phyloP scores from a whole-genome alignment of 92 coral and sea anemone genomes.

The Plumapathes pennacea region DNA sequence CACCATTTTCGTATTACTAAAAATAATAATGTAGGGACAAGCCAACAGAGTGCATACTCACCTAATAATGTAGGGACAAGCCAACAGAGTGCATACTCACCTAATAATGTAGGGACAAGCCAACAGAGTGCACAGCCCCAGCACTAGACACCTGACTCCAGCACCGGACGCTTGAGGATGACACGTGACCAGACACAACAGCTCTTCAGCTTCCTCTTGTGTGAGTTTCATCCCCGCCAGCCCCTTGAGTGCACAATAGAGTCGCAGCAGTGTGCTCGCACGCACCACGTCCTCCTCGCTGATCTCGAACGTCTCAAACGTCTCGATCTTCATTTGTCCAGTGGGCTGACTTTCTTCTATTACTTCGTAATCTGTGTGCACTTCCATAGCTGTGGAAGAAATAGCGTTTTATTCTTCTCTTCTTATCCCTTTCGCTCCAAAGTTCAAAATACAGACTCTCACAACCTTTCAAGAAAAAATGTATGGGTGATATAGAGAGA shows the following conservation, averaged over 20 bases:
- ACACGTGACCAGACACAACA: conserved; percentile 79
- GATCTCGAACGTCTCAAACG: conserved; percentile 62
- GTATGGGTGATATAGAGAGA: too few species aligned
- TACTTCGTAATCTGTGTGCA: conserved; percentile 87
- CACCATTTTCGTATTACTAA: too few species aligned
- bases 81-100: conserved; percentile 43
- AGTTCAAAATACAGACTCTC: too few species aligned
- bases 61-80: conserved; percentile 46
- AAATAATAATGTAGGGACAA: conserved; percentile 27
- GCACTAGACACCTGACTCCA: conserved; percentile 88
- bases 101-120: conserved; percentile 78
- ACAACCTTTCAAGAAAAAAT: too few species aligned
- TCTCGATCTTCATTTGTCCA: conserved; percentile 17
- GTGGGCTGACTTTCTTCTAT: conserved; percentile 61
- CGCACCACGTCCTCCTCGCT: conserved; percentile 79
- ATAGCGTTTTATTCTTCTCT: too few species aligned
- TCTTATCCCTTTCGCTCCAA: too few species aligned
- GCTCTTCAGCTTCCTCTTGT: conserved; percentile 76
- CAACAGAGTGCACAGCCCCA: conserved; percentile 82
- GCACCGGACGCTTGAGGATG: conserved; percentile 93
- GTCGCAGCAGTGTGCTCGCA: conserved; percentile 76
- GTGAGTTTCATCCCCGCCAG: conserved; percentile 93
- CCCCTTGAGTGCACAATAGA: conserved; percentile 90
- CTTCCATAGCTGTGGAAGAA: conserved; percentile 78
- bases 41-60: conserved; percentile 36